Percentiles rank a stretch among this genome's conserved stretches.
Conservation (phyloP, 2,888 invertebrate species). For the Drosophila mercatorum region DNA sequence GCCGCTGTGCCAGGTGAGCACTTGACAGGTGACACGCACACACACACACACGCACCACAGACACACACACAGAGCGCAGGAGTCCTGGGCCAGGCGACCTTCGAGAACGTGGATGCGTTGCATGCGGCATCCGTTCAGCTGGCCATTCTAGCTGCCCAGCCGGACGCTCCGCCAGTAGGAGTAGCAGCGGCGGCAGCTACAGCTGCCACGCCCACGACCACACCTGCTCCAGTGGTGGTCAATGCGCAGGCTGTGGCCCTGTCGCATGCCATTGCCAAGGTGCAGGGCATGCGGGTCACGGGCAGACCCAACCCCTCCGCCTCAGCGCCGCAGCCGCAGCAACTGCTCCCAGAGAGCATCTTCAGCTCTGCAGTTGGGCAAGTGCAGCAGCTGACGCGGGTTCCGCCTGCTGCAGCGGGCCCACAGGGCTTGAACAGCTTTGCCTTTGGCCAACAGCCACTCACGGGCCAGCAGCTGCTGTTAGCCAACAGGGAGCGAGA, state of each 20-base stretch:
- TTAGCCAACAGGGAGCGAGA: too few relatives aligned
- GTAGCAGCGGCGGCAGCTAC: neutral
- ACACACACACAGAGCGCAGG: neutral
- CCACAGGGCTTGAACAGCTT: neutral
- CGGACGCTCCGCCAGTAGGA: neutral
- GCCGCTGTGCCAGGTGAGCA: slow-evolving; percentile 14
- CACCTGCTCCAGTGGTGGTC: slow-evolving; percentile 13
- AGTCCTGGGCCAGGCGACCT: neutral
- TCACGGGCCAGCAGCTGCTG: neutral
- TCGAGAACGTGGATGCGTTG: slow-evolving; percentile 6
- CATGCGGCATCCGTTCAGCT: neutral
- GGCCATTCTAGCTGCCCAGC: neutral
- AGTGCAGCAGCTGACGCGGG: neutral
- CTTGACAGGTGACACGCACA: slow-evolving; percentile 4
- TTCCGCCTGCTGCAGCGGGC: neutral
- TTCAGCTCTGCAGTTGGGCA: neutral
- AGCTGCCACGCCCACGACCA: neutral
- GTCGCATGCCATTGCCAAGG: slow-evolving; percentile 2
- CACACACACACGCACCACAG: slow-evolving; percentile 8
- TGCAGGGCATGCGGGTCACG: slow-evolving; percentile 4
- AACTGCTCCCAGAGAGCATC: neutral
- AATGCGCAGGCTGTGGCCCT: slow-evolving; percentile 13
- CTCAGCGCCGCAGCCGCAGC: slow-evolving; percentile 5
- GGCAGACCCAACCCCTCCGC: neutral
- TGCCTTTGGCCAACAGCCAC: neutral